Percentiles rank a stretch among this genome's conserved stretches.
Conservation (phyloP, 2,888 invertebrate species). For the Lasioglossum zephyrum region DNA sequence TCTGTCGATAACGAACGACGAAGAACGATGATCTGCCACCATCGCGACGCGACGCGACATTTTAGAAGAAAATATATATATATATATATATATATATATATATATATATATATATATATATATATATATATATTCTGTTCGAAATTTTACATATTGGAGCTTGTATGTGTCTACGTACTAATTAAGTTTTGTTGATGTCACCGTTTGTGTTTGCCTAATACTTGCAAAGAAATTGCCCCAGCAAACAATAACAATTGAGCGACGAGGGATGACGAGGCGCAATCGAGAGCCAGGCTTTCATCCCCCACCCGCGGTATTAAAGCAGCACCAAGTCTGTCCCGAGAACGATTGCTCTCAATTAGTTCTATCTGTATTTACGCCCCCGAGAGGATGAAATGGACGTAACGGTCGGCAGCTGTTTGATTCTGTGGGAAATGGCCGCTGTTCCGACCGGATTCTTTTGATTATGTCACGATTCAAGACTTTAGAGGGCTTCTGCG, state of each 20-base stretch:
- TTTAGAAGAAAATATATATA: too few species aligned
- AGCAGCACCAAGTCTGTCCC: slow-evolving; percentile 45
- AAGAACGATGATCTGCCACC: not conserved
- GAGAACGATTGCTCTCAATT: slow-evolving; percentile 73
- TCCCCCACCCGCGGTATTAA: slow-evolving; percentile 56
- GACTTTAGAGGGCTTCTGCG: not conserved
- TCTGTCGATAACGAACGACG: not conserved
- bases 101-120: too few species aligned
- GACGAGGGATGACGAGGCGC: slow-evolving; percentile 49
- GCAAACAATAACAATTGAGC: slow-evolving; percentile 39
- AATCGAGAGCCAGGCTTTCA: slow-evolving; percentile 51
- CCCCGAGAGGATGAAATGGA: slow-evolving; percentile 31
- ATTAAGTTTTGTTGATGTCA: not conserved
- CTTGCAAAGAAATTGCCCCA: slow-evolving; percentile 17
- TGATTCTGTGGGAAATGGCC: slow-evolving; percentile 19
- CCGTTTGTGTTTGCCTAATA: slow-evolving; percentile 15
- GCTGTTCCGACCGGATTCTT: not conserved
- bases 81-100: too few species aligned
- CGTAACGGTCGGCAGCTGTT: slow-evolving; percentile 36
- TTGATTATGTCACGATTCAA: slow-evolving; percentile 8
- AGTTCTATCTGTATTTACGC: slow-evolving; percentile 75
- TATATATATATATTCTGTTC: not conserved
- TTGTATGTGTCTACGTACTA: not conserved
- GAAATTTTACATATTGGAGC: not conserved
- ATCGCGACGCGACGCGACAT: not conserved